Evolutionary conservation across 2,888 invertebrate genomes (phyloP), one percentile per base, ranked within the genome.

Genomic region (Pollenia griseotomentosa): DNA sequence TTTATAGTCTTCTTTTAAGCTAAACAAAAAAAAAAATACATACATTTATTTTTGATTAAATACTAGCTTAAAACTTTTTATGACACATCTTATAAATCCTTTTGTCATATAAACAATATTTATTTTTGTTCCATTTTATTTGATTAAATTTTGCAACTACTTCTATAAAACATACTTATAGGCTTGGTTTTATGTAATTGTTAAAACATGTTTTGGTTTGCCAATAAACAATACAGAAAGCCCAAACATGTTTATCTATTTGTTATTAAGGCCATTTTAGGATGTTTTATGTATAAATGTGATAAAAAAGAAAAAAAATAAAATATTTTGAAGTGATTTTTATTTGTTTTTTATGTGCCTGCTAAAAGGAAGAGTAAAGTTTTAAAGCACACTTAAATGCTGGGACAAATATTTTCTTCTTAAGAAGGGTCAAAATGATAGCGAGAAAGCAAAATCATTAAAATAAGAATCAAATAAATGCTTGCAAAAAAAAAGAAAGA

Each of bases 121-220:
- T 57, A 44, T 66, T 55, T 51, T 53, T 42, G 46, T 51, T 63
- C 53, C 12, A 33, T 23, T 57, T 40, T 11, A 12, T 14, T 74
- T 51, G 33, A 33, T 6, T 33, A 0, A 33, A 6, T 33, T 59
- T 59, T 16, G 9, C 19, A 33, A 40, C 33, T 53, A 19, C 16
- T 51, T 75, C 10, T 66, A 16, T 46, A 48, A 48, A 59, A 68
- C 19, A 57, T 51, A 59, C 59, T 68, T 57, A 48, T 42, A 68
- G 68, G 78, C 46, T 57, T 57, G 68, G 12, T 66, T 33, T 33
- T 33, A 57, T 66, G 40, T 66, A 78, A 78, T 78, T 78, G 78
- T 59, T 19, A 8, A 57, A 78, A 68, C 66, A 59, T 78, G 78
- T 68, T 66, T 77, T 57, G 66, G 66, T 78, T 79, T 68, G 57